Base-by-base conservation (phyloP, 2,797 vertebrate species). In the Danio albolineatus region DNA sequence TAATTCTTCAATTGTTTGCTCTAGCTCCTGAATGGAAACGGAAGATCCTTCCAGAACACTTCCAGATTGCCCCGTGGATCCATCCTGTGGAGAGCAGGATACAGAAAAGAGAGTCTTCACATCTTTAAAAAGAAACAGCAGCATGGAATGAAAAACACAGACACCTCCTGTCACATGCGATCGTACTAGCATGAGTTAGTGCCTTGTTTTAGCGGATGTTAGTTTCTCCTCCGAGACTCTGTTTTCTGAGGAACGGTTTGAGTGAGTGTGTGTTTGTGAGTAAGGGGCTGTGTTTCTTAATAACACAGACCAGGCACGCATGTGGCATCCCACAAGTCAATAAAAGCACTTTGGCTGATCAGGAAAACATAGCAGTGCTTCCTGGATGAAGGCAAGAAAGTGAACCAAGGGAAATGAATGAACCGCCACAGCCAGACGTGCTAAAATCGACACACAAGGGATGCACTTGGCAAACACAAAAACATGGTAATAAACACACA, bases 1-100 rank as follows among this genome's bases (percentile, higher is more conserved):
- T 84, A 99, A 90, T 86, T 98, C 95, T 83, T 95, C 93, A 54
- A 98, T 96, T 53, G 96, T 98, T 90, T 90, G 93, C 80, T 98
- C 96, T 87, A 98, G 94, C 84, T 95, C 94, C 86, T 96, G 94
- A 82, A 97, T 94, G 61, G 96, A 90, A 80, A 84, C 86, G 60
- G 92, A 91, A 83, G 95, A 94, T 75, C 95, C 95, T 83, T 96
- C 95, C 64, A 72, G 78, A 14, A 90, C 83, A 14, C 88, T 90
- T 60, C 82, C 84, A 12, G 93, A 91, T 88, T 92, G 95, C 84
- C 89, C 84, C 69, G 90, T 90, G 67, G 89, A 85, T 77, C 92
- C 90, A 70, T 90, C 92, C 96, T 97, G 91, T 88, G 75, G 84
- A 80, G 17, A 73, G 43, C 43, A 41, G 38, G 69, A 66, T 7